phyloP scores from a whole-genome alignment of 2,888 invertebrate species.

The Cerastis leucographa region DNA sequence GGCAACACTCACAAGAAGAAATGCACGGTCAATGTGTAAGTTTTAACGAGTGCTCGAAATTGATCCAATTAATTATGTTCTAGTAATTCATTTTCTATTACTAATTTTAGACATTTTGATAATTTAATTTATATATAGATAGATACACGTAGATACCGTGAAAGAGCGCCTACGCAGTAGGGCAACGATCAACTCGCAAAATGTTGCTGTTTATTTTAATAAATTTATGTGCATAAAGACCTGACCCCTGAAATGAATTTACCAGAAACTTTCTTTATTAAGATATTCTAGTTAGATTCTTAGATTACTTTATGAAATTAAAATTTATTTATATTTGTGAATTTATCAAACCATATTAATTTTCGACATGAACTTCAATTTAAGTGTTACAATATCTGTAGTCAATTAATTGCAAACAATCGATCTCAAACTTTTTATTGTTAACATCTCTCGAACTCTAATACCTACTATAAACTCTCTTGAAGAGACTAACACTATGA shows the following conservation, averaged over 20 bases:
- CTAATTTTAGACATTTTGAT: slow-evolving; percentile 86
- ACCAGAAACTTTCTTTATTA: slow-evolving; percentile 62
- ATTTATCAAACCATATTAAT: slow-evolving; percentile 52
- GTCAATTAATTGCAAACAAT: slow-evolving; percentile 58
- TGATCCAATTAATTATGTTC: slow-evolving; percentile 88
- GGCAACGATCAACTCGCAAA: slow-evolving; percentile 64
- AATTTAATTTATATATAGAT: slow-evolving; percentile 85
- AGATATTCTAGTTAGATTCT: slow-evolving; percentile 65
- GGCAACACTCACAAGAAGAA: slow-evolving; percentile 86
- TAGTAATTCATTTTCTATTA: slow-evolving; percentile 89
- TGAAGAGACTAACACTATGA: slow-evolving; percentile 77
- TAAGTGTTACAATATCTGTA: slow-evolving; percentile 51
- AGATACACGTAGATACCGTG: slow-evolving; percentile 80
- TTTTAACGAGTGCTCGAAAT: slow-evolving; percentile 90
- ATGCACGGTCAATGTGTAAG: slow-evolving; percentile 89
- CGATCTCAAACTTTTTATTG: slow-evolving; percentile 62
- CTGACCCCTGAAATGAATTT: slow-evolving; percentile 61
- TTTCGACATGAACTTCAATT: slow-evolving; percentile 55
- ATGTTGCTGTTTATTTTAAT: slow-evolving; percentile 61
- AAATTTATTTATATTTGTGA: slow-evolving; percentile 50
- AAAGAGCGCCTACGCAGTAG: slow-evolving; percentile 75
- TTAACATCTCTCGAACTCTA: slow-evolving; percentile 71
- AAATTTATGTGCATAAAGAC: slow-evolving; percentile 62
- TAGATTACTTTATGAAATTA: slow-evolving; percentile 64
- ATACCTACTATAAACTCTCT: slow-evolving; percentile 75